Evolutionary conservation across 2,113 vertebrate species (phyloP), one percentile per base, ranked within the genome.

Genomic region (Chaetodon auriga): DNA sequence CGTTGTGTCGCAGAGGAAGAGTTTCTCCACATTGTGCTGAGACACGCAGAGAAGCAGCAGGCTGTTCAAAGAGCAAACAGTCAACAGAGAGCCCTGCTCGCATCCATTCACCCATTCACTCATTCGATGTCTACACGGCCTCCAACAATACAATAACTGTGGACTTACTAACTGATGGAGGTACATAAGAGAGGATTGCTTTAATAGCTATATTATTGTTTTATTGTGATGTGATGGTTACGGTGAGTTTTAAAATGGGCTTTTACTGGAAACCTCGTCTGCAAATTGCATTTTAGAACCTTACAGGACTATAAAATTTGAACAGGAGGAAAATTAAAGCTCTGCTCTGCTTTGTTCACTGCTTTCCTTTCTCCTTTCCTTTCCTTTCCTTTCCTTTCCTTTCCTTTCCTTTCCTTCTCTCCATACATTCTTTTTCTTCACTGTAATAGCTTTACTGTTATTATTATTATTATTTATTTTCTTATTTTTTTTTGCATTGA

Each of bases 201-300:
- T 55, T 36, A 64, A 38, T 53, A 16, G 41, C 43, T 36, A 62
- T 38, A 13, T 70, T 73, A 53, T 75, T 58, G 25, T 45, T 72
- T 78, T 53, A 66, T 55, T 54, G 66, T 66, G 46, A 70, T 62
- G 12, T 68, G 45, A 30, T 15, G 15, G 43, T 78, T 38, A 65
- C 74, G 65, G 15, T 69, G 54, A 51, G 54, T 41, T 78, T 62
- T 64, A 48, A 78, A 80, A 66, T 72, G 54, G 16, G n/a, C 57
- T 75, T 66, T 69, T 36, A 68, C 13, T 66, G 49, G 48, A 72
- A 75, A 82, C 25, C 9, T 30, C 2, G 23, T 21, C 43, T 75
- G 19, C 7, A 41, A 48, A 54, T 30, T 75, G 12, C 9, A 58
- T 85, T 57, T 62, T 0, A 11, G 25, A 81, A 19, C 6, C 6